Conservation (phyloP, 2,888 invertebrate species). For the Cheilosia vulpina region DNA sequence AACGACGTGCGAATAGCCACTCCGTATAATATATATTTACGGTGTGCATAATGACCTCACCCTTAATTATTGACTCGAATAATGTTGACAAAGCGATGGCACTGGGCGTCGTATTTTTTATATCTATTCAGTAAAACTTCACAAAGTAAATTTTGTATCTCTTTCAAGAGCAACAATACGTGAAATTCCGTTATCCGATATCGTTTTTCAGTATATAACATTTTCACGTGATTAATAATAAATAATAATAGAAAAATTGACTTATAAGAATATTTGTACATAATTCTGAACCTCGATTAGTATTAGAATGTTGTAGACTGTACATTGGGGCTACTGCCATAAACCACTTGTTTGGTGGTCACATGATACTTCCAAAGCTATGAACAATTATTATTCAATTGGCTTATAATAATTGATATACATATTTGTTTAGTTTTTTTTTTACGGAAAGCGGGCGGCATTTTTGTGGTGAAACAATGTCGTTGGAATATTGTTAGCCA, state of each 20-base stretch:
- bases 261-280: background rate
- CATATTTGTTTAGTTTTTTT: background rate
- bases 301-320: background rate
- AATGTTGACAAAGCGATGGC: too few relatives aligned
- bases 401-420: background rate
- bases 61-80: too few relatives aligned
- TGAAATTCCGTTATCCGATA: background rate
- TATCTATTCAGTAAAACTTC: too few relatives aligned
- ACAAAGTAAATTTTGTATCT: background rate
- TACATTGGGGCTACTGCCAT: background rate
- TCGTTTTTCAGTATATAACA: background rate
- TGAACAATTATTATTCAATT: background rate
- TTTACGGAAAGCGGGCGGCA: background rate
- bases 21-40: too few relatives aligned
- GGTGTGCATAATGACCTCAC: too few relatives aligned
- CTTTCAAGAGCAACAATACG: background rate
- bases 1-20: too few relatives aligned
- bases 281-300: background rate
- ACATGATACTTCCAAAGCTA: background rate
- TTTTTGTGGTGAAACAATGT: slow-evolving; percentile 3
- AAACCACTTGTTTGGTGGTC: background rate
- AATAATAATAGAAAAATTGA: background rate
- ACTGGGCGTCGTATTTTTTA: too few relatives aligned
- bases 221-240: background rate
- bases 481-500: background rate